Conservation (phyloP, 92 coral and sea anemone genomes). For the Bergia puertoricense region DNA sequence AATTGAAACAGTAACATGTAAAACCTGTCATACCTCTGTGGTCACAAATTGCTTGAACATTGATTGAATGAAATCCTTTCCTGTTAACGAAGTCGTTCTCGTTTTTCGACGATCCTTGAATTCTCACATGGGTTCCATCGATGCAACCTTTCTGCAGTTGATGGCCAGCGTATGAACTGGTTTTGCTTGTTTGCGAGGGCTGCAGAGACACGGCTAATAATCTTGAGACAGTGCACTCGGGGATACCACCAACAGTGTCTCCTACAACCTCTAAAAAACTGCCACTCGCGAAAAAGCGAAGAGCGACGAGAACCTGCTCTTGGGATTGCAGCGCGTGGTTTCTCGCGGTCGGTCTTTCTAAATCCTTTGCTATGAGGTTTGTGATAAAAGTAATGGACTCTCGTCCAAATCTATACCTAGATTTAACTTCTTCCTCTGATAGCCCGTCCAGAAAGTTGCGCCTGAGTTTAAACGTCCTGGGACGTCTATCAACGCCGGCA, state of each 20-base stretch:
- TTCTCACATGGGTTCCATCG: too few species aligned
- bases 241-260: too few species aligned
- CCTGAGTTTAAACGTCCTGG: too few species aligned
- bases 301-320: too few species aligned
- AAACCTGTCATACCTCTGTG: constrained; percentile 2
- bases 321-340: background rate
- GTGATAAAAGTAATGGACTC: background rate
- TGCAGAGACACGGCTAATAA: too few species aligned
- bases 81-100: constrained; percentile 13
- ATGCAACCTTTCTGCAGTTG: background rate
- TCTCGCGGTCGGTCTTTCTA: background rate
- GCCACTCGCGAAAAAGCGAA: too few species aligned
- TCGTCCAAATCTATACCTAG: background rate
- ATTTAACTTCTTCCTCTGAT: background rate
- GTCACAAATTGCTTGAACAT: constrained; percentile 8
- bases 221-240: too few species aligned
- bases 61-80: constrained; percentile 16
- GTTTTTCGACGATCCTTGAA: background rate
- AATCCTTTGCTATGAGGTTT: background rate
- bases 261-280: too few species aligned
- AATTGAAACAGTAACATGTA: too few species aligned
- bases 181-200: too few species aligned
- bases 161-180: background rate
- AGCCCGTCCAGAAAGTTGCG: background rate
- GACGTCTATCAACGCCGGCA: too few species aligned